Percentiles rank a stretch among this genome's conserved stretches.
Evolutionary conservation across 2,797 vertebrate genomes (phyloP).

Genomic region (Spinibarbus caldwelli): DNA sequence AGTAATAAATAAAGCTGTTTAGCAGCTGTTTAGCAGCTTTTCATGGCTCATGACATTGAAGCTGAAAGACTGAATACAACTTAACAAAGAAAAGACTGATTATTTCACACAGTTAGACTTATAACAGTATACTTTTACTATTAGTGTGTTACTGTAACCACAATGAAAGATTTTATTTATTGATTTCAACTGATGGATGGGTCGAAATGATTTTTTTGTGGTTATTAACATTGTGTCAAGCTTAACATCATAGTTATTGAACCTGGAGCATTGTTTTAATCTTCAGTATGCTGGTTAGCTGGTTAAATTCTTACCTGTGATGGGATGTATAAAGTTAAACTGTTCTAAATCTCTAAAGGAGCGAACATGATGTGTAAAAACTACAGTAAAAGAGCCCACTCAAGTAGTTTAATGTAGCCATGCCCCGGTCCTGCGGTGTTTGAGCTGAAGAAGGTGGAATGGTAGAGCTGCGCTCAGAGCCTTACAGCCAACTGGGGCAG

Average conservation of each 20-base stretch:
- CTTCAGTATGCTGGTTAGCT: not conserved
- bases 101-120: not conserved
- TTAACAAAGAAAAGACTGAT: not conserved
- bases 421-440: not conserved
- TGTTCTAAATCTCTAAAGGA: not conserved
- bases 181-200: not conserved
- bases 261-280: not conserved
- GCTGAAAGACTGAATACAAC: not conserved
- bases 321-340: not conserved
- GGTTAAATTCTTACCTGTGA: not conserved
- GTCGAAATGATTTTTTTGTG: no score
- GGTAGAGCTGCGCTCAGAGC: slow-evolving; percentile 19
- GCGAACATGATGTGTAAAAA: not conserved
- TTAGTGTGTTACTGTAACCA: not conserved
- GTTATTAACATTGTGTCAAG: no score
- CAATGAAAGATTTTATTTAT: not conserved
- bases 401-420: not conserved
- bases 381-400: not conserved
- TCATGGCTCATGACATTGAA: not conserved
- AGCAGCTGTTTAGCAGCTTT: not conserved
- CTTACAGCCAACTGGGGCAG: slow-evolving; percentile 74
- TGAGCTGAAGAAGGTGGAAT: slow-evolving; percentile 15
- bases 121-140: not conserved
- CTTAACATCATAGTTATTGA: no score
- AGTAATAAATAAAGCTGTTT: no score